Evolutionary conservation across 1,140 invertebrate genomes (phyloP), one percentile per base, ranked within the genome.

Genomic region (Heterodera carotae): DNA sequence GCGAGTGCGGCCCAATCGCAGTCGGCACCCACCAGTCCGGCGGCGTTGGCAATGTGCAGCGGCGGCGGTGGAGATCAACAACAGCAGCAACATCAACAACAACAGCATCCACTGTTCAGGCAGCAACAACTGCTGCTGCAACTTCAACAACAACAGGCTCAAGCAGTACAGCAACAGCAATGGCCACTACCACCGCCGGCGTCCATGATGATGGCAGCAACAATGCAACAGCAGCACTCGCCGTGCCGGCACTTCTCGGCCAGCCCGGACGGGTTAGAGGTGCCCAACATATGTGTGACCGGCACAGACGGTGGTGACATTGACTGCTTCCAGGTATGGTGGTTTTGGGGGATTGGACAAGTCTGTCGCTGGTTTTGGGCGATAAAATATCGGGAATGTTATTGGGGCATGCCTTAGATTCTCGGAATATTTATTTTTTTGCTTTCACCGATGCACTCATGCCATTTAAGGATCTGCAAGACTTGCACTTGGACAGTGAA

Each of bases 251-350:
- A 83, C 66, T 83, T 75, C 59, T 82, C 79, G 8, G 83, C 82
- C 8, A 86, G 84, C 31, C 82, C 82, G 15, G 82, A 83, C 66
- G 76, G 60, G 1, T 62, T 81, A 29, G 80, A 82, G 31, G 83
- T 83, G 36, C 82, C 82, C 25, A 83, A 83, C 39, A 83, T 83
- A 73, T 82, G 83, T 43, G 64, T 83, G 18, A 83, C 82, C 7
- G 80, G 72, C 18, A 59, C 83, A 7, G 82, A 83, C 64, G 82
- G 82, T 8, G 76, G 69, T 27, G 80, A 82, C 62, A 29, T 82
- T 12, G 81, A 82, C 62, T 82, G 81, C 69, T 82, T 83, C 64
- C 80, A 81, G 69, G 78, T 79, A 62, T 60, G 70, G 3, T 25
- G n/a, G 22, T 27, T 15, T 74, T 62, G 67, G 53, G 29, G 22